These are phyloP conservation scores for Drosophila virilis DNA, from an alignment of 1,140 invertebrate genomes.

Conservation along the genomic window DNA sequence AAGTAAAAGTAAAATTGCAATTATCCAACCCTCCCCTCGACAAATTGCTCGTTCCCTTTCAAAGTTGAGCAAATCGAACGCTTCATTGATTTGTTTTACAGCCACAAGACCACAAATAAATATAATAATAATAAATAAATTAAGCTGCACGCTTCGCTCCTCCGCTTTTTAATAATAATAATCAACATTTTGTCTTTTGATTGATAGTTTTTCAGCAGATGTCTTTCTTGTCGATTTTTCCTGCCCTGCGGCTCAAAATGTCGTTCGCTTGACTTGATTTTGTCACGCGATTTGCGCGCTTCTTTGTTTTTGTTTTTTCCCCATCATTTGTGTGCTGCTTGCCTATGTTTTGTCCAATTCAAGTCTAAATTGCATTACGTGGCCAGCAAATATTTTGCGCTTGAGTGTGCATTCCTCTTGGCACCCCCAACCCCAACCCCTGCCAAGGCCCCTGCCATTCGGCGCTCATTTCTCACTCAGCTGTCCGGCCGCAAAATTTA, in stretches of 20 bases:
- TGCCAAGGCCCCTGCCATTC: constrained; percentile 2
- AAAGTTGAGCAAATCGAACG: constrained; percentile 40
- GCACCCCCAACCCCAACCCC: constrained; percentile 10
- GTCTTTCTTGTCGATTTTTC: constrained; percentile 31
- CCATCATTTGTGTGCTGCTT: constrained; percentile 17
- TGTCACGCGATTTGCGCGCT: constrained; percentile 57
- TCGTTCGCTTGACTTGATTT: constrained; percentile 74
- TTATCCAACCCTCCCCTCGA: background rate
- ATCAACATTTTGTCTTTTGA: constrained; percentile 75
- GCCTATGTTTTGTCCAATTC: constrained; percentile 48
- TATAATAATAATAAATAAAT: constrained; percentile 72
- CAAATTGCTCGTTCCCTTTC: background rate
- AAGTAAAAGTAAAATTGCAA: constrained; percentile 37
- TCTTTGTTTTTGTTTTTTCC: background rate
- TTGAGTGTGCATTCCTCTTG: constrained; percentile 56
- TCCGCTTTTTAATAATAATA: constrained; percentile 47
- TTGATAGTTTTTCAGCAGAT: constrained; percentile 68
- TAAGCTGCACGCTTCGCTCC: constrained; percentile 68
- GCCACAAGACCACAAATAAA: constrained; percentile 62
- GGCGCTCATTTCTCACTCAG: constrained; percentile 72
- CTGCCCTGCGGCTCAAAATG: constrained; percentile 51
- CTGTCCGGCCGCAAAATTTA: constrained; percentile 78
- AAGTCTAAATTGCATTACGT: constrained; percentile 78
- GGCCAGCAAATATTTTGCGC: constrained; percentile 64
- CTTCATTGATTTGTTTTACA: constrained; percentile 30